A percentile compares a stretch with the other conserved stretches of the same genome.
phyloP scores from a whole-genome alignment of 1,140 invertebrate species.

The Scaptomyza hsui region DNA sequence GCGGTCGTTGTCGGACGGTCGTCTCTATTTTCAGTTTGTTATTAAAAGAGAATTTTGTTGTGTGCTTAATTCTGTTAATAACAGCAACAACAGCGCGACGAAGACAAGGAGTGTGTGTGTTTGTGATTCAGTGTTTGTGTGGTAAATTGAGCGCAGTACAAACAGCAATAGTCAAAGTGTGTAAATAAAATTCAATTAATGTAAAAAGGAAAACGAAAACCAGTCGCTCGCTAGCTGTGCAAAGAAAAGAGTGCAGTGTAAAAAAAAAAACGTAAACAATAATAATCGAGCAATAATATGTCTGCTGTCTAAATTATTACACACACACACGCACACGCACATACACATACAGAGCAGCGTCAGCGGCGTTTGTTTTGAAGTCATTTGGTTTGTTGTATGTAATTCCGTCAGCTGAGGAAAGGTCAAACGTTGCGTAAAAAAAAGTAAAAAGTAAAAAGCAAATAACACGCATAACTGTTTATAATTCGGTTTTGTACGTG shows the following conservation, averaged over 20 bases:
- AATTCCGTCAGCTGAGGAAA: slow-evolving; percentile 54
- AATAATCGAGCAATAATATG: slow-evolving; percentile 54
- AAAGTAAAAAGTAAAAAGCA: too few relatives aligned
- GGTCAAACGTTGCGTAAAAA: slow-evolving; percentile 71
- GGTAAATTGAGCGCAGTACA: slow-evolving; percentile 27
- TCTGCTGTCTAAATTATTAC: slow-evolving; percentile 53
- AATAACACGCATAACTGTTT: background rate
- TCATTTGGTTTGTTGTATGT: slow-evolving; percentile 4
- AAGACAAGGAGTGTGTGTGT: slow-evolving; percentile 34
- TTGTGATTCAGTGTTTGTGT: slow-evolving; percentile 29
- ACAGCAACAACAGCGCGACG: slow-evolving; percentile 36
- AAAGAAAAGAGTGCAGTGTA: slow-evolving; percentile 58
- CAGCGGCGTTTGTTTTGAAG: slow-evolving; percentile 38
- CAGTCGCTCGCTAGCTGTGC: slow-evolving; percentile 25
- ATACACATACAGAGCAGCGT: slow-evolving; percentile 3
- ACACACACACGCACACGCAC: slow-evolving; percentile 20
- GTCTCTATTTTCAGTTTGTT: slow-evolving; percentile 34
- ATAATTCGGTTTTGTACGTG: slow-evolving; percentile 28
- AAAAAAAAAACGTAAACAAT: slow-evolving; percentile 58
- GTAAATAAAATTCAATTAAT: slow-evolving; percentile 59
- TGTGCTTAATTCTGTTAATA: slow-evolving; percentile 60
- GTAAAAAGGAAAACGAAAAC: slow-evolving; percentile 46
- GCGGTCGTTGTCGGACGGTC: slow-evolving; percentile 38
- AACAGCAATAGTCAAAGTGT: slow-evolving; percentile 21
- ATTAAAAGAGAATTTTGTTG: slow-evolving; percentile 50